A percentile compares a stretch with the other conserved stretches of the same genome.
Conservation (phyloP, 2,888 invertebrate genomes). For the Caenorhabditis wallacei region DNA sequence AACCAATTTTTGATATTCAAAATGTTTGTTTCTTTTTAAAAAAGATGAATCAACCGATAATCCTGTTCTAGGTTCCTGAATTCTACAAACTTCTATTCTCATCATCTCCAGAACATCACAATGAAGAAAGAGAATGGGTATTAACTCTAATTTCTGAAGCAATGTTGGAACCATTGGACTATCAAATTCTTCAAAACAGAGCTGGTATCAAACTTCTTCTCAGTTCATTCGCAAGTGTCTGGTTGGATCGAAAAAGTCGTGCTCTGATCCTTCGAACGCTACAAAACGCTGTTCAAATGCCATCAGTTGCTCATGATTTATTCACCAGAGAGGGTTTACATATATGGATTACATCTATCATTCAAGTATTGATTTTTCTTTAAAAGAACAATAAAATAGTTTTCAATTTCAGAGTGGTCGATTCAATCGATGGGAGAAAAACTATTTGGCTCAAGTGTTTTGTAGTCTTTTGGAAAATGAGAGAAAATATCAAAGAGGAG, state of each 20-base stretch:
- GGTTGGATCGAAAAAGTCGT: constrained; percentile 50
- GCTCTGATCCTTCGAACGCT: constrained; percentile 49
- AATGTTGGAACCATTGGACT: constrained; percentile 89
- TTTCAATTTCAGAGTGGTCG: constrained; percentile 52
- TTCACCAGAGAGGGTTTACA: constrained; percentile 66
- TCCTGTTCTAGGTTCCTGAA: constrained; percentile 87
- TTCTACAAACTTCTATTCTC: constrained; percentile 91
- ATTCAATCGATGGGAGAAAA: constrained; percentile 72
- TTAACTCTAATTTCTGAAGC: constrained; percentile 90
- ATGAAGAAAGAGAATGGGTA: constrained; percentile 89
- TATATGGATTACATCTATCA: constrained; percentile 69
- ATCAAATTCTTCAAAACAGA: constrained; percentile 87
- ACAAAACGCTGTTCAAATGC: constrained; percentile 56
- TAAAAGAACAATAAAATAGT: too few relatives aligned
- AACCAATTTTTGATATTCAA: constrained; percentile 89
- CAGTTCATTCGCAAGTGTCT: constrained; percentile 57
- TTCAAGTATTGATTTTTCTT: constrained; percentile 52
- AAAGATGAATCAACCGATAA: too few relatives aligned
- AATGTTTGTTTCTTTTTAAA: constrained; percentile 84
- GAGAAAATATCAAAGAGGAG: constrained; percentile 65
- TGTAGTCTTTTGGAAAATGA: constrained; percentile 61
- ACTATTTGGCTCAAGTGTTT: constrained; percentile 71
- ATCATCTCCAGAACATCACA: constrained; percentile 86
- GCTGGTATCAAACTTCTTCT: constrained; percentile 66
- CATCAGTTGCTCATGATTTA: constrained; percentile 70